Base-by-base conservation (phyloP, 1,140 invertebrate genomes). In the Drosophila albomicans region DNA sequence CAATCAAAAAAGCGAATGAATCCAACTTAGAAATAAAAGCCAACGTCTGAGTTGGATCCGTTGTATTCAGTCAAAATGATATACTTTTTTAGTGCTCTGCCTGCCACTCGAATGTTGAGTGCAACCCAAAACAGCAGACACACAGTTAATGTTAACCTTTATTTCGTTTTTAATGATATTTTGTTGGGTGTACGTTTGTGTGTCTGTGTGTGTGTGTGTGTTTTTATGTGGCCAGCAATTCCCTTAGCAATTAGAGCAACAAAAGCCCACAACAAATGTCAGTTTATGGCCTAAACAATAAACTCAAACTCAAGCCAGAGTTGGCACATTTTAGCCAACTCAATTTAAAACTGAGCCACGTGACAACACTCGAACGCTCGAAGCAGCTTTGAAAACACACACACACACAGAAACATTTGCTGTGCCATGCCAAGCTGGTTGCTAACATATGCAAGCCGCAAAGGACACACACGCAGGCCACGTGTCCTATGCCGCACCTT, bases 311-410 rank as follows among this genome's bases (percentile, higher is more conserved):
- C 32, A 28, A 28, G 51, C n/a, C 30, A 6, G 51, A 54, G 51
- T 32, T 52, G 30, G 48, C 68, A 51, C 56, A 48, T 62, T 76
- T 71, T 54, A 32, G 54, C 20, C 61, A 76, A 76, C 64, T 79
- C 75, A 79, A 79, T 79, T 79, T 78, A 62, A 79, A 79, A 79
- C 43, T 56, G 69, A 62, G 78, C 59, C 75, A 79, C 78, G 78
- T 79, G 78, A 78, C 75, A 64, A 20, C 30, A 56, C 32, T 67
- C 46, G 32, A 16, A 32, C 20, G 48, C 69, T 66, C 56, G 35
- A 16, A 57, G 66, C 46, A n/a, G 7, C 32, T 8, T 30, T n/a
- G 32, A 52, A 30, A 30, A 49, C 28, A 46, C 54, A n/a, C 16
- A 65, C 20, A 25, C 20, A 25, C 20, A 25, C 20, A 25, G 20